Conservation (phyloP, 92 coral and sea anemone genomes). For the Palythoa grandis region DNA sequence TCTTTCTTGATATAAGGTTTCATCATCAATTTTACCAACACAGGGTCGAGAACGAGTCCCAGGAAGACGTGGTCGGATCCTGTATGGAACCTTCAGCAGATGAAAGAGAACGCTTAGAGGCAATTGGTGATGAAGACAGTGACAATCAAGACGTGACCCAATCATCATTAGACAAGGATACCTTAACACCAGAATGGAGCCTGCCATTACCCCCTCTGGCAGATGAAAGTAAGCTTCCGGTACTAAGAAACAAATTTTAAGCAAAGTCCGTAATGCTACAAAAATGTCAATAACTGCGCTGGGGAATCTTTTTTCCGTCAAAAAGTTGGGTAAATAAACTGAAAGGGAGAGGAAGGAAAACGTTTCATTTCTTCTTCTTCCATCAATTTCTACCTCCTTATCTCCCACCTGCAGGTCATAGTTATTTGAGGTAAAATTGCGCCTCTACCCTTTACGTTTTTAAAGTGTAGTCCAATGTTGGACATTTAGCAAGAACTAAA, state of each 20-base stretch:
- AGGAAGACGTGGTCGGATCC: constrained; percentile 20
- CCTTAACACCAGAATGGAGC: background rate
- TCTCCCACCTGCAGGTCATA: too few relatives aligned
- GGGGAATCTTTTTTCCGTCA: too few relatives aligned
- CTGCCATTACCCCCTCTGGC: background rate
- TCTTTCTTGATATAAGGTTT: background rate
- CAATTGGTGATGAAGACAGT: constrained; percentile 17
- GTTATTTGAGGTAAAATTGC: too few relatives aligned
- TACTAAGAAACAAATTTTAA: background rate
- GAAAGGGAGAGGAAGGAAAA: too few relatives aligned
- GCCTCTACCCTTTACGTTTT: too few relatives aligned
- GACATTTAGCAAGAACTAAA: too few relatives aligned
- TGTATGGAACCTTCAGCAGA: constrained; percentile 30
- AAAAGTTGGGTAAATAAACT: too few relatives aligned
- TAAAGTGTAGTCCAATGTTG: too few relatives aligned
- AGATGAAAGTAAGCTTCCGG: constrained; percentile 10
- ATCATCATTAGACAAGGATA: too few relatives aligned
- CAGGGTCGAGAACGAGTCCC: background rate
- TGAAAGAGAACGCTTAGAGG: constrained; percentile 29
- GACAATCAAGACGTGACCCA: background rate
- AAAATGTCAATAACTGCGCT: too few relatives aligned
- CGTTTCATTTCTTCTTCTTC: too few relatives aligned
- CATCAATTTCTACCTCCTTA: too few relatives aligned
- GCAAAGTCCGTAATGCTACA: background rate
- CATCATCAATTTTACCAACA: background rate